Base-by-base conservation (phyloP, 1,140 invertebrate species). In the Drosophila kanapiae region DNA sequence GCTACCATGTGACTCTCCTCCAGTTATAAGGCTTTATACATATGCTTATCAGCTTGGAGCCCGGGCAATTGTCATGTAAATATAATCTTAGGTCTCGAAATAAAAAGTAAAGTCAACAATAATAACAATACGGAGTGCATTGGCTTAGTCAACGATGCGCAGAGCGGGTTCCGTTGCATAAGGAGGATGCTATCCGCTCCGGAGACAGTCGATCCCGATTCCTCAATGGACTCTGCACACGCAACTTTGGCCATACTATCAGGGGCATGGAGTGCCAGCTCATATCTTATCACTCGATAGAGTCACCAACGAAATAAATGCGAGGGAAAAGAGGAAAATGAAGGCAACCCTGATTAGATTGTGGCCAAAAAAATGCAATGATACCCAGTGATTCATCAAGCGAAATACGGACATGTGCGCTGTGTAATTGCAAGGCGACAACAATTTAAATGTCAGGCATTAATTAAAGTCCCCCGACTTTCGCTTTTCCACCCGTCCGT, bases 91-190 rank as follows among this genome's bases (percentile, higher is more conserved):
- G 35, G 38, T 35, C 33, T 18, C 53, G 33, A 54, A 38, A n/a
- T 54, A 63, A 40, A 75, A 33, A 43, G 45, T 45, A 63, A 59
- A 70, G 33, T 45, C 67, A 75, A 74, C 56, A 82, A 38, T 54
- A 82, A 75, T 38, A 82, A 75, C 31, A 70, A 64, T 45, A 68
- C 57, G 67, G 78, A 86, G 83, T 87, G 77, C 80, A 87, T 74
- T 88, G 80, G 13, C 83, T 80, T 42, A 42, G 43, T 35, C 49
- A 77, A 33, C 58, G 80, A 74, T 76, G 74, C 74, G 67, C 57
- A 38, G 53, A 79, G 27, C 31, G 72, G 40, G 40, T 35, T 58
- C 11, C 48, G 29, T 33, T 80, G 63, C 48, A 75, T 62, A 57
- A 75, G 54, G 51, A 68, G 14, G 42, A 40, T 71, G 62, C 45